Evolutionary conservation across 2,113 vertebrate species (phyloP).

Genomic region (Burhinus oedicnemus): DNA sequence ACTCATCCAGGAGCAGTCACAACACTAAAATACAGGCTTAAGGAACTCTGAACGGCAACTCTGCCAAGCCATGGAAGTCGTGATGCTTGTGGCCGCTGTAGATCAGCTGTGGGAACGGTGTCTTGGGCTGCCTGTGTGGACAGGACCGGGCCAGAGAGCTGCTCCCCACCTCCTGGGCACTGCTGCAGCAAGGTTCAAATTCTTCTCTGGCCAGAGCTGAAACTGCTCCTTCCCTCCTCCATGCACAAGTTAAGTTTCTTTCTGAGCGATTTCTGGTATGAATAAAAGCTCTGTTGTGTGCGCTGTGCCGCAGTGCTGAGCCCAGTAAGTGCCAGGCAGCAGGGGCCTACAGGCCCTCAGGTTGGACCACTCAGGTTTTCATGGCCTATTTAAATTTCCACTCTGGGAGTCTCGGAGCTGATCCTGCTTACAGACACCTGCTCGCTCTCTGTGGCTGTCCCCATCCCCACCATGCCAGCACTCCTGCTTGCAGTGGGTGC

Average conservation of each 20-base stretch:
- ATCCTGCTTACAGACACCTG: background rate
- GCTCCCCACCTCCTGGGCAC: background rate
- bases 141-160: background rate
- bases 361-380: background rate
- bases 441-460: background rate
- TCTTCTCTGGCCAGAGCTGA: background rate
- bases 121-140: background rate
- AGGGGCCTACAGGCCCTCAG: background rate
- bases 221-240: background rate
- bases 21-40: background rate
- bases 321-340: background rate
- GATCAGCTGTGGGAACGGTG: background rate
- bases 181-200: background rate
- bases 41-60: background rate
- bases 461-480: fast-evolving
- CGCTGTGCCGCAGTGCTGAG: background rate
- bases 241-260: background rate
- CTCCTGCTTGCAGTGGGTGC: background rate
- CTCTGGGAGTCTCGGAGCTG: fast-evolving
- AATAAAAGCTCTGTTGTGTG: background rate
- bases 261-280: background rate
- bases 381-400: background rate
- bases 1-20: background rate
- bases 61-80: fast-evolving
- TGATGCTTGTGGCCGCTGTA: background rate